Evolutionary conservation across 1,140 invertebrate species (phyloP), one percentile per base, ranked within the genome.

Genomic region (Linepithema humile): DNA sequence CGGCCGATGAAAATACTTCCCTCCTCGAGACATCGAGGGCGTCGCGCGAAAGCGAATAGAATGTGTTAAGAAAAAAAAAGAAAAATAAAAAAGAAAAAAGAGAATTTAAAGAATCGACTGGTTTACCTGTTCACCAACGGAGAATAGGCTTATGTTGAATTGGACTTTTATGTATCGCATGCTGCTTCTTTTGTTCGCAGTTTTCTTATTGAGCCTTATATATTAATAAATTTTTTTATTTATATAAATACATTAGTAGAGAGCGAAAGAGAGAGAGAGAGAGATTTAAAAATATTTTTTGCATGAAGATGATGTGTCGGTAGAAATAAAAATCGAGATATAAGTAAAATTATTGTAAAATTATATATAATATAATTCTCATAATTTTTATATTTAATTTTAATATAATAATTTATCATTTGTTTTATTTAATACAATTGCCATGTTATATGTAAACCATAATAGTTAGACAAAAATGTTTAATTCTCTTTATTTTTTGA

Each of bases 81-180:
- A 62, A 57, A 60, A 48, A 75, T 50, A 90, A 70, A 82, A 59
- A 85, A 12, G 80, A 69, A 43, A 60, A 48, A 72, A 48, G 48
- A 69, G 67, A 74, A 88, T 90, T 87, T 78, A 84, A 91, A 86
- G 82, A 86, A 91, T 90, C 73, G 85, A 91, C 90, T 89, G 88
- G 91, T 92, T 91, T 91, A 87, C 84, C 85, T 91, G 85, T 87
- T 82, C 74, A 65, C 75, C 64, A 84, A 88, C 82, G 86, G 83
- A 83, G 83, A 60, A 83, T 82, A 85, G 35, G 62, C 35, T 40
- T 86, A 62, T 74, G 83, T 72, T 59, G 59, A 85, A 64, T 5
- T 77, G 35, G 43, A 60, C 17, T 20, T 69, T 67, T 72, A 29
- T 65, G 65, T 65, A 77, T 59, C 29, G 69, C 57, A 64, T 57